Conservation (phyloP, 2,113 vertebrate genomes). For the Globicephala melas region DNA sequence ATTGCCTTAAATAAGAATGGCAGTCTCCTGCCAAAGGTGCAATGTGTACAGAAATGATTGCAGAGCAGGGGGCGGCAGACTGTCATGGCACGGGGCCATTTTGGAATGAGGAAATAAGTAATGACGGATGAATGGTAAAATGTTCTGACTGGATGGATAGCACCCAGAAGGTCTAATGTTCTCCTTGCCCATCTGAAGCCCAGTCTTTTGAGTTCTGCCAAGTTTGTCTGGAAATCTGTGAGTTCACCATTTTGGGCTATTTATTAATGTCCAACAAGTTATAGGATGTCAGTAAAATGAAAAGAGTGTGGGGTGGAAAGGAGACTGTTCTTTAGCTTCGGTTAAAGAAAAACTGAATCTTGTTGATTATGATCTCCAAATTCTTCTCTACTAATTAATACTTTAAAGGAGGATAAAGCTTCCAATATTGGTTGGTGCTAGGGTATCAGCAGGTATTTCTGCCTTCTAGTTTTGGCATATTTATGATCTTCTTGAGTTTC, state of each 20-base stretch:
- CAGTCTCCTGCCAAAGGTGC: conserved; percentile 58
- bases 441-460: neutral
- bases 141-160: conserved; percentile 50
- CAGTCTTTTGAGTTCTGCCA: conserved; percentile 33
- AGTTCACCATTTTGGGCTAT: neutral
- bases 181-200: conserved; percentile 10
- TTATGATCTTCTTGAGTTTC: neutral
- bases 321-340: neutral
- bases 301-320: neutral
- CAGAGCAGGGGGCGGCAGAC: neutral
- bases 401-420: neutral
- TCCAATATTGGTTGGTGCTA: neutral
- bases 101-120: conserved; percentile 63
- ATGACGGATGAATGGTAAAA: conserved; percentile 50
- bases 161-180: conserved; percentile 39
- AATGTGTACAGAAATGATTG: conserved; percentile 66
- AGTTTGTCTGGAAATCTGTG: conserved; percentile 9
- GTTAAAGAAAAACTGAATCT: neutral
- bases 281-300: neutral
- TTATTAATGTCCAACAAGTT: conserved; percentile 37
- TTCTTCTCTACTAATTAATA: neutral
- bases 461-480: neutral
- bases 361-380: conserved; percentile 19
- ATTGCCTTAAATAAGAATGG: conserved; percentile 52
- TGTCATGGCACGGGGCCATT: conserved; percentile 51